Base-by-base conservation (phyloP, 2,113 vertebrate genomes). In the Seriola dumerili region DNA sequence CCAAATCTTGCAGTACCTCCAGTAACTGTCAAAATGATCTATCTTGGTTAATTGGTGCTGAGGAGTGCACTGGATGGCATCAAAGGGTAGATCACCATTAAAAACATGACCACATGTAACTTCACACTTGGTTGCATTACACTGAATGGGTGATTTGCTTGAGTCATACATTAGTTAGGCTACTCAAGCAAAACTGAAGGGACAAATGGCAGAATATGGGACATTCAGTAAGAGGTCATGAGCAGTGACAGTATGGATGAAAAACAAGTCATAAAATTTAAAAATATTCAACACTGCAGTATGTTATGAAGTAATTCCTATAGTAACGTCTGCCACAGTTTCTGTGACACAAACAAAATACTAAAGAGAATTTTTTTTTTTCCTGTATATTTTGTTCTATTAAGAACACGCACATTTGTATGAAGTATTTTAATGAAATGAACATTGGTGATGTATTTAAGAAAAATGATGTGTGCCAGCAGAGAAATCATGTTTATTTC, bases 31-130 rank as follows among this genome's bases (percentile, higher is more conserved):
- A 9, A 17, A 64, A 61, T 29, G 0, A 64, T 65, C 59, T 14
- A 63, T 52, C 19, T 12, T 23, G 86, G 12, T 58, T 88, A 79
- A 88, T 64, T 85, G 58, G 44, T 13, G 14, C 19, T 52, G 29
- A 72, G 16, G 48, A 52, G 17, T 4, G 6, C 16, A 46, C 5
- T 50, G 32, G 40, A 66, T 32, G 1, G 13, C 23, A 36, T 72
- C 58, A 67, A 14, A 32, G 40, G 8, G 7, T 57, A 25, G 21
- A 23, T 64, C 54, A 12, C 7, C 1, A 32, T 25, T 36, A 63
- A 58, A 73, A 46, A 50, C 4, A 44, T 58, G 11, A 54, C 11
- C 25, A 8, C 32, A 40, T 21, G 14, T 25, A 44, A 29, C 36
- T 19, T 75, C 29, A 48, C 25, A 29, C 38, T 25, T 2, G 13